Percentiles rank a stretch among this genome's conserved stretches.
These are phyloP conservation scores for Muscicapa striata DNA, from an alignment of 2,797 vertebrate species.

Conservation along the genomic window DNA sequence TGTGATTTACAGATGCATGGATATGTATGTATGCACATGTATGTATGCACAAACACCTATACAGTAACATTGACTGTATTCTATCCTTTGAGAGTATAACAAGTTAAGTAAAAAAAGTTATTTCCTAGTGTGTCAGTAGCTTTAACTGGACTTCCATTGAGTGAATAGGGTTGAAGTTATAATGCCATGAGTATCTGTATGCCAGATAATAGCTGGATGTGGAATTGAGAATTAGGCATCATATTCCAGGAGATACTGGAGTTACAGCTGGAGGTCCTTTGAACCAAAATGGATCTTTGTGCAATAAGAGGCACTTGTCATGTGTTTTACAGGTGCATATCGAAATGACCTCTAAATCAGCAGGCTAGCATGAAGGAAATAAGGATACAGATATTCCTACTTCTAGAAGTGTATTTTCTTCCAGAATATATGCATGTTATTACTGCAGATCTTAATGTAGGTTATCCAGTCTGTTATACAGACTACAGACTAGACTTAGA, in stretches of 20 bases:
- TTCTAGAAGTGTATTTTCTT: constrained; percentile 4
- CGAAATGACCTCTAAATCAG: neutral
- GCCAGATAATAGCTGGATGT: neutral
- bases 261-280: neutral
- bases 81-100: neutral
- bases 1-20: neutral
- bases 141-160: constrained; percentile 9
- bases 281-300: neutral
- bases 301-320: neutral
- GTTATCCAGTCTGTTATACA: neutral
- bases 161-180: neutral
- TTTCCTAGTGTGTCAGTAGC: neutral
- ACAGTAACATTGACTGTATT: neutral
- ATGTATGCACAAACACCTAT: neutral
- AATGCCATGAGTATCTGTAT: neutral
- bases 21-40: too few relatives aligned
- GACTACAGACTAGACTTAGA: neutral
- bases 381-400: neutral
- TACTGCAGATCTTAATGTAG: neutral
- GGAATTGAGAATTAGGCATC: neutral
- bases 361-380: neutral
- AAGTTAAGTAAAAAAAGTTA: neutral
- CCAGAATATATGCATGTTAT: neutral
- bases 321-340: neutral
- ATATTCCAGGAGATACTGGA: neutral